phyloP scores from a whole-genome alignment of 2,888 invertebrate genomes.

The Scotopteryx bipunctaria region DNA sequence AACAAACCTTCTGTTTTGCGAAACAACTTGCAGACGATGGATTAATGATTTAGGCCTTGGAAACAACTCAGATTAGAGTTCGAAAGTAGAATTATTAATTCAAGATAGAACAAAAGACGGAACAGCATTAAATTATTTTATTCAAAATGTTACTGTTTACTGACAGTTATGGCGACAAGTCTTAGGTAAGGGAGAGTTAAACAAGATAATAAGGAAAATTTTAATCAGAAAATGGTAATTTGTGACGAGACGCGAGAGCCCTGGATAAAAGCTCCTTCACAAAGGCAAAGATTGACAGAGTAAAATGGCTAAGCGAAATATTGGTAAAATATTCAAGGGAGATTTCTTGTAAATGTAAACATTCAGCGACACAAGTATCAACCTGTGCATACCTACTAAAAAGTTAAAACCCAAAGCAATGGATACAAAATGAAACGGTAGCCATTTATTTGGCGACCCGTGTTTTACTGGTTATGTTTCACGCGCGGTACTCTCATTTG shows the following conservation, averaged over 20 bases:
- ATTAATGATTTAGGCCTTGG: slow-evolving; percentile 9
- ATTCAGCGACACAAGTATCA: slow-evolving; percentile 20
- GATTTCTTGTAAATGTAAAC: slow-evolving; percentile 18
- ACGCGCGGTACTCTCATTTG: slow-evolving; percentile 22
- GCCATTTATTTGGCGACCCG: slow-evolving; percentile 31
- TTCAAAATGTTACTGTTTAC: slow-evolving; percentile 32
- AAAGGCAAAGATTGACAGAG: slow-evolving; percentile 51
- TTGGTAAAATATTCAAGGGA: slow-evolving; percentile 25
- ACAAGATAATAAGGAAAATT: slow-evolving; percentile 51
- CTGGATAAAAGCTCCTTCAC: slow-evolving; percentile 45
- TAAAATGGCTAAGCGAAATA: slow-evolving; percentile 39
- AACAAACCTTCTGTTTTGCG: slow-evolving; percentile 14
- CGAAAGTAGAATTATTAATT: slow-evolving; percentile 20
- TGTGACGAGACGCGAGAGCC: slow-evolving; percentile 37
- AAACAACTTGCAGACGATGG: slow-evolving; percentile 16
- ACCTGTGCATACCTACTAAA: not conserved
- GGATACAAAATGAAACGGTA: slow-evolving; percentile 27
- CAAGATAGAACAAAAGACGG: slow-evolving; percentile 17
- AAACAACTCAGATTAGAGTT: slow-evolving; percentile 19
- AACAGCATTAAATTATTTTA: slow-evolving; percentile 28
- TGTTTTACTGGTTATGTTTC: slow-evolving; percentile 23
- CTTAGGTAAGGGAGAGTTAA: slow-evolving; percentile 33
- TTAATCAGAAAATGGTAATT: slow-evolving; percentile 62
- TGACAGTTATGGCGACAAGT: slow-evolving; percentile 36
- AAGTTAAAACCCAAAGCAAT: not conserved